A percentile compares a stretch with the other conserved stretches of the same genome.
Evolutionary conservation across 2,888 invertebrate species (phyloP).

Genomic region (Fragum sueziense): DNA sequence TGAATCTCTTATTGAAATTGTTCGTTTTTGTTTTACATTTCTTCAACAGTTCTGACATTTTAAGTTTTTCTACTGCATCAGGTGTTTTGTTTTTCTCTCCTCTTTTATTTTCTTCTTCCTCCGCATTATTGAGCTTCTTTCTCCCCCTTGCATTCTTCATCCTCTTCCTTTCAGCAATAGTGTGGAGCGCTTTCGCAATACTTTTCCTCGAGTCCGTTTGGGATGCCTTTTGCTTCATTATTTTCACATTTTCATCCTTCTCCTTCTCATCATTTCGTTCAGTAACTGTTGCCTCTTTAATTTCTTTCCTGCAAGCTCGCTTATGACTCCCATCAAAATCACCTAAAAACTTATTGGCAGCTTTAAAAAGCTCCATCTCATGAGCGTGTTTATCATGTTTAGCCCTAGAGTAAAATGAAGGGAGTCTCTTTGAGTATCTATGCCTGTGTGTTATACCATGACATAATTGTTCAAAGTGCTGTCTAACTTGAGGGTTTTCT

Average conservation of each 20-base stretch:
- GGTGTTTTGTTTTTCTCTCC: not conserved
- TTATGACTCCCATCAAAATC: conserved; percentile 7
- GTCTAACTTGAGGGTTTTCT: not conserved
- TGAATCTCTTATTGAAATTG: not conserved
- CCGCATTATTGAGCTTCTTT: not conserved
- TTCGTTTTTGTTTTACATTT: not conserved
- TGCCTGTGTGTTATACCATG: not conserved
- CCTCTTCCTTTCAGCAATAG: not conserved
- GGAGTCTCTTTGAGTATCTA: conserved; percentile 4
- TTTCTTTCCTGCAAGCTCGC: not conserved
- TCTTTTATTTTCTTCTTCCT: not conserved
- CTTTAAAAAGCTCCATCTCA: not conserved
- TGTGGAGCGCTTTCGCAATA: not conserved
- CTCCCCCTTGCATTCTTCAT: not conserved
- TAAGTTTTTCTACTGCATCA: not conserved
- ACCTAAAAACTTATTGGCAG: not conserved
- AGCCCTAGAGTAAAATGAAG: not conserved
- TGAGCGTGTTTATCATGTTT: not conserved
- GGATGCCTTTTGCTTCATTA: not conserved
- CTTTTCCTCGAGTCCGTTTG: not conserved
- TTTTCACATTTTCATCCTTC: not conserved
- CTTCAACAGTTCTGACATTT: not conserved
- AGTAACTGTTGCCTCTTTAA: not conserved
- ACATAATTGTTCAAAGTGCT: too few species aligned
- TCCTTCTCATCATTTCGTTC: not conserved